phyloP scores from a whole-genome alignment of 2,888 invertebrate species.

The Tinea trinotella region DNA sequence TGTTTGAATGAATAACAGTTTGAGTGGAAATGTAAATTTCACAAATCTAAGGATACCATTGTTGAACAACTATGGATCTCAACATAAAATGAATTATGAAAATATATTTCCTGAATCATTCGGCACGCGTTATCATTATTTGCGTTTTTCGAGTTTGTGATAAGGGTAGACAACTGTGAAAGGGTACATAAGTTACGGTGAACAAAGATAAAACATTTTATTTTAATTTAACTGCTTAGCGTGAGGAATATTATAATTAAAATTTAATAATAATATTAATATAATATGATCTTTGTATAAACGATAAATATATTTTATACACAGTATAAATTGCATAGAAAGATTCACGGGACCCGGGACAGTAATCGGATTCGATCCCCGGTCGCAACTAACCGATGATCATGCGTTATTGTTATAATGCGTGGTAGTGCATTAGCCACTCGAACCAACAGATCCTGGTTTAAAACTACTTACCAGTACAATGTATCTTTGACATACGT shows the following conservation, averaged over 20 bases:
- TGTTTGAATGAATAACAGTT: background rate
- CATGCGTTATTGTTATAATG: too few relatives aligned
- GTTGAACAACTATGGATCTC: background rate
- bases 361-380: too few relatives aligned
- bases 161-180: slow-evolving; percentile 13
- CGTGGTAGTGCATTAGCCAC: too few relatives aligned
- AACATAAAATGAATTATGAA: background rate
- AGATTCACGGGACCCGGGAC: too few relatives aligned
- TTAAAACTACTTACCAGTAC: too few relatives aligned
- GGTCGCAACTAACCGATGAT: too few relatives aligned
- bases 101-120: slow-evolving; percentile 3
- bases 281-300: too few relatives aligned
- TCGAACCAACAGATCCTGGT: too few relatives aligned
- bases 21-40: background rate
- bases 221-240: background rate
- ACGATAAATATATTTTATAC: too few relatives aligned
- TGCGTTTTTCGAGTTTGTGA: slow-evolving; percentile 2
- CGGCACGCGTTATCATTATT: slow-evolving; percentile 10
- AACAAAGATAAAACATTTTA: slow-evolving; percentile 8
- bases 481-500: too few relatives aligned
- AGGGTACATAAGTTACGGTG: slow-evolving; percentile 4
- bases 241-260: background rate
- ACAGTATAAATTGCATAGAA: too few relatives aligned
- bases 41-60: background rate
- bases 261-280: background rate